These are phyloP conservation scores for Masnerella sp. DNA, from an alignment of 2,888 invertebrate species.

Conservation along the genomic window DNA sequence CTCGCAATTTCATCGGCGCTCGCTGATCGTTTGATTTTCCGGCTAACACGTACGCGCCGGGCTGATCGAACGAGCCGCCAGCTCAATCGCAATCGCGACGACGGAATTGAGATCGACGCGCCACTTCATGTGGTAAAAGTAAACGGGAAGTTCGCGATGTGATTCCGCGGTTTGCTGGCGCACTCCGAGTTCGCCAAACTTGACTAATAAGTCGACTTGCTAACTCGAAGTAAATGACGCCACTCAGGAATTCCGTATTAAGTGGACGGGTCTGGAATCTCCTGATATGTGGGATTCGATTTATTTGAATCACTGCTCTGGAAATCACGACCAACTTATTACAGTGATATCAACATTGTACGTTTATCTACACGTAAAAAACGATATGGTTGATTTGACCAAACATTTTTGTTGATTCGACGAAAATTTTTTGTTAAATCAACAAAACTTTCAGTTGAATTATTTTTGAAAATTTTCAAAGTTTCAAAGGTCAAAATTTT, in stretches of 20 bases:
- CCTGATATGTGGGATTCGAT: too few relatives aligned
- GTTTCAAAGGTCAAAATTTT: too few relatives aligned
- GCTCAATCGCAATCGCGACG: slow-evolving; percentile 52
- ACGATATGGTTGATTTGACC: too few relatives aligned
- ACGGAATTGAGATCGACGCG: slow-evolving; percentile 46
- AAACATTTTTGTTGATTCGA: too few relatives aligned
- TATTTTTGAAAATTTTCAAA: too few relatives aligned
- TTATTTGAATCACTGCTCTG: too few relatives aligned
- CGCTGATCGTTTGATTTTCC: slow-evolving; percentile 43
- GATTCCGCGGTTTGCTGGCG: slow-evolving; percentile 41
- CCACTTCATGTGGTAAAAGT: slow-evolving; percentile 39
- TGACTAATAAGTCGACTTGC: slow-evolving; percentile 49
- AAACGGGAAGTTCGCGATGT: slow-evolving; percentile 42
- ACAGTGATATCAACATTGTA: too few relatives aligned
- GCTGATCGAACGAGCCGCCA: slow-evolving; percentile 1
- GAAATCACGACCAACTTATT: too few relatives aligned
- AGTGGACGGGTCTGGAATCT: too few relatives aligned
- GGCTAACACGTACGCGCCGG: slow-evolving; percentile 3
- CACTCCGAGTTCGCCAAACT: slow-evolving; percentile 38
- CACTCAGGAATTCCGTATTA: slow-evolving; percentile 35
- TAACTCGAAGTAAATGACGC: slow-evolving; percentile 47
- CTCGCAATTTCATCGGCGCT: slow-evolving; percentile 68
- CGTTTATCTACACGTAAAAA: too few relatives aligned
- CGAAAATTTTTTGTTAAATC: too few relatives aligned
- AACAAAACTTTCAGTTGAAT: too few relatives aligned